Base-by-base conservation (phyloP, 2,797 vertebrate genomes). In the Darevskia nairensis region DNA sequence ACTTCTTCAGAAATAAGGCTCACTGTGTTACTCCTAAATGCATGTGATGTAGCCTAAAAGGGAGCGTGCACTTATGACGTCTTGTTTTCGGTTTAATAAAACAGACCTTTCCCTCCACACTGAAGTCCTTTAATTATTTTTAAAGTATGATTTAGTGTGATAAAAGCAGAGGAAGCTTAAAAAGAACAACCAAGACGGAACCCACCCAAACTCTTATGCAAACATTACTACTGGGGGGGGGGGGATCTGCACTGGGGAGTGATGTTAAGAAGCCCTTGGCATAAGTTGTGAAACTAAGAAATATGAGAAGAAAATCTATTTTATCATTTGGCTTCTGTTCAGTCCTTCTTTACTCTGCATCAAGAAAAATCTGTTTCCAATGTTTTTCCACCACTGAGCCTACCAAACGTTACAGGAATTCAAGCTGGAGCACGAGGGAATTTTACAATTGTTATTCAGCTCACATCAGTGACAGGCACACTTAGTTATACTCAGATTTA, bases 331-430 rank as follows among this genome's bases (percentile, higher is more conserved):
- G 91, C 89, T 94, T 93, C 89, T 86, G 0, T 13, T 93, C 87
- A 35, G 1, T 75, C 82, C 86, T 82, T 68, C 78, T 92, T 90
- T 92, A 89, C 85, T 89, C 88, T 92, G 81, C 86, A 59, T 93
- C 85, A 89, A 92, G 89, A 94, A 94, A 74, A 96, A 95, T 94
- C 93, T 95, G 95, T 95, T 96, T 94, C 89, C 86, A 95, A 94
- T 94, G 90, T 94, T 92, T 92, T 90, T 91, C 86, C 88, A 86
- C 92, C 90, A 68, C 89, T 27, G 81, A 94, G 90, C 94, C 93
- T 92, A 92, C 39, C 61, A 91, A 95, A 92, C 87, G 50, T 83
- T 85, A 87, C 32, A 81, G 78, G 64, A 93, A 77, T 78, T 89
- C 88, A 83, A 95, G 91, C 74, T 87, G 92, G 71, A 90, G 92